A percentile compares a stretch with the other conserved stretches of the same genome.
Conservation (phyloP, 2,113 vertebrate genomes). For the Pongo abelii region DNA sequence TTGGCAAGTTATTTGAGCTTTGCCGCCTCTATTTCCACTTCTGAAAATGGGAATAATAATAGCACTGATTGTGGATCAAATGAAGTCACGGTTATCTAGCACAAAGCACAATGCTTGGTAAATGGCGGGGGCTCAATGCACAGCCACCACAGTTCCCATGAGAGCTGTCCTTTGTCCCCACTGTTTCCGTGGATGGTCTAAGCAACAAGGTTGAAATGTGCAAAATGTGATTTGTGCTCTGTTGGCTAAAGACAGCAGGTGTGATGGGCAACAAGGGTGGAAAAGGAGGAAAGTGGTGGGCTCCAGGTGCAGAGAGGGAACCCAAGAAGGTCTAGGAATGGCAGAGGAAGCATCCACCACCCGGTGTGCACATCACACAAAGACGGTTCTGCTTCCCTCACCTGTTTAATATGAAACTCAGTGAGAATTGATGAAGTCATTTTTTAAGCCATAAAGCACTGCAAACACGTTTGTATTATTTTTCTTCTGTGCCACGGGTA, state of each 20-base stretch:
- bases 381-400: not conserved
- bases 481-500: constrained; percentile 2
- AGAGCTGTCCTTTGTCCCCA: not conserved
- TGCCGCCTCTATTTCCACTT: not conserved
- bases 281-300: not conserved
- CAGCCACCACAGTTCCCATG: fast-evolving
- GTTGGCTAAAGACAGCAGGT: not conserved
- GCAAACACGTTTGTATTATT: constrained; percentile 45
- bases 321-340: not conserved
- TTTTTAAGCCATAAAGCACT: constrained; percentile 64
- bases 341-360: not conserved
- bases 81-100: not conserved
- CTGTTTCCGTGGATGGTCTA: not conserved
- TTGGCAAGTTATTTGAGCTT: not conserved
- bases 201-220: not conserved
- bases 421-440: constrained; percentile 21
- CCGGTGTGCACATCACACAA: fast-evolving
- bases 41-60: not conserved
- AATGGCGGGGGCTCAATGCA: fast-evolving
- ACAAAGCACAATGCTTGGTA: fast-evolving
- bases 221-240: not conserved
- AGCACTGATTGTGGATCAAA: not conserved
- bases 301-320: not conserved
- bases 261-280: not conserved
- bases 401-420: not conserved